A percentile compares a stretch with the other conserved stretches of the same genome.
These are phyloP conservation scores for Strigamia transsilvanica DNA, from an alignment of 2,888 invertebrate species.

Conservation along the genomic window DNA sequence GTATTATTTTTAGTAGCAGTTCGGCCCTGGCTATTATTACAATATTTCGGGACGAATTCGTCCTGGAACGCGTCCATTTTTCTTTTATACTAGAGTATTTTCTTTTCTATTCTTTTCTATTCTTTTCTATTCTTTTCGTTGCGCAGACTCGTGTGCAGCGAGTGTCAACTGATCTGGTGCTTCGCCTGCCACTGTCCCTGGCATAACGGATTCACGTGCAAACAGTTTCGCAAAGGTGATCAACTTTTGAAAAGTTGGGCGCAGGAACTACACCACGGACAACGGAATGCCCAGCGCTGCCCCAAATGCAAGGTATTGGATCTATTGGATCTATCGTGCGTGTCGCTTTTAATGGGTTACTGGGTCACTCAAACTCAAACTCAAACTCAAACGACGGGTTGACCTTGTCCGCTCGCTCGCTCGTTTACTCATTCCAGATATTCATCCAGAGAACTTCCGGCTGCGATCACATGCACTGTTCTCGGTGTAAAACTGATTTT, in stretches of 20 bases:
- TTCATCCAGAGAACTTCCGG: slow-evolving; percentile 65
- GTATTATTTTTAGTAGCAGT: neutral
- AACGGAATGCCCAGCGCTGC: slow-evolving; percentile 65
- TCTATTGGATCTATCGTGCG: slow-evolving; percentile 56
- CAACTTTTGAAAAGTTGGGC: slow-evolving; percentile 64
- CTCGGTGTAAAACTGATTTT: slow-evolving; percentile 63
- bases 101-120: too few relatives aligned
- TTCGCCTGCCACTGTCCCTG: slow-evolving; percentile 65
- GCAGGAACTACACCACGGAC: slow-evolving; percentile 62
- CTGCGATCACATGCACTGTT: slow-evolving; percentile 66
- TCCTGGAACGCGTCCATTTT: too few relatives aligned
- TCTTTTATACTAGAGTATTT: too few relatives aligned
- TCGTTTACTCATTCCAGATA: slow-evolving; percentile 60
- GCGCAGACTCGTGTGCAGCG: slow-evolving; percentile 61
- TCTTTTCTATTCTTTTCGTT: neutral
- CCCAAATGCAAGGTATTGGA: slow-evolving; percentile 65
- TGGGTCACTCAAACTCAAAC: neutral
- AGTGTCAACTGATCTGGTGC: slow-evolving; percentile 64
- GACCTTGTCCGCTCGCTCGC: slow-evolving; percentile 2
- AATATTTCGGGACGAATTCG: neutral
- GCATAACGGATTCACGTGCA: slow-evolving; percentile 63
- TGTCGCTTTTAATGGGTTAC: neutral
- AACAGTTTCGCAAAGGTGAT: slow-evolving; percentile 63
- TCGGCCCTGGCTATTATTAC: neutral
- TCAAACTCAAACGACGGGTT: neutral